A percentile compares a stretch with the other conserved stretches of the same genome.
phyloP scores from a whole-genome alignment of 1,140 invertebrate species.

The Brachionus sp. region DNA sequence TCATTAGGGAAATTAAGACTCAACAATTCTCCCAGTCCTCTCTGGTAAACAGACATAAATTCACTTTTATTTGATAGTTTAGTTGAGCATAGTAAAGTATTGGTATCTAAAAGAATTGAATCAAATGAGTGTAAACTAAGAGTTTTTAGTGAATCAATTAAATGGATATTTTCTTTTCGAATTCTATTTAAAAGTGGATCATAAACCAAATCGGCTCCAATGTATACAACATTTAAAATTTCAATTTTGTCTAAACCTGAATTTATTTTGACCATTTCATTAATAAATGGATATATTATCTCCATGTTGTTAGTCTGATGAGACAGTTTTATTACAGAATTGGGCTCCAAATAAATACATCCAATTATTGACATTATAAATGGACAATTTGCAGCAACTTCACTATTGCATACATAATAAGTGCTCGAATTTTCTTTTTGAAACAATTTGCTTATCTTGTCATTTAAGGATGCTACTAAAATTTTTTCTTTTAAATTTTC shows the following conservation, averaged over 20 bases:
- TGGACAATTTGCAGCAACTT: background rate
- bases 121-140: background rate
- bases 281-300: background rate
- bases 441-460: background rate
- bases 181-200: background rate
- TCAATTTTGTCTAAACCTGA: background rate
- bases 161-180: background rate
- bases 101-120: background rate
- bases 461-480: background rate
- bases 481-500: background rate
- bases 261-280: background rate
- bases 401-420: background rate
- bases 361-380: background rate
- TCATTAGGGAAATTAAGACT: background rate
- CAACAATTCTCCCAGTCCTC: background rate
- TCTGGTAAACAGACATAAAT: background rate
- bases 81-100: background rate
- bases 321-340: background rate
- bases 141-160: background rate
- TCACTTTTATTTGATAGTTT: background rate
- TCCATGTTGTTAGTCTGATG: conserved; percentile 1
- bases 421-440: background rate
- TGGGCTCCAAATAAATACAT: background rate
- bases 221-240: background rate
- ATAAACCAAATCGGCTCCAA: background rate